These are phyloP conservation scores for Pandemis cinnamomeana DNA, from an alignment of 2,888 invertebrate genomes.

Conservation along the genomic window DNA sequence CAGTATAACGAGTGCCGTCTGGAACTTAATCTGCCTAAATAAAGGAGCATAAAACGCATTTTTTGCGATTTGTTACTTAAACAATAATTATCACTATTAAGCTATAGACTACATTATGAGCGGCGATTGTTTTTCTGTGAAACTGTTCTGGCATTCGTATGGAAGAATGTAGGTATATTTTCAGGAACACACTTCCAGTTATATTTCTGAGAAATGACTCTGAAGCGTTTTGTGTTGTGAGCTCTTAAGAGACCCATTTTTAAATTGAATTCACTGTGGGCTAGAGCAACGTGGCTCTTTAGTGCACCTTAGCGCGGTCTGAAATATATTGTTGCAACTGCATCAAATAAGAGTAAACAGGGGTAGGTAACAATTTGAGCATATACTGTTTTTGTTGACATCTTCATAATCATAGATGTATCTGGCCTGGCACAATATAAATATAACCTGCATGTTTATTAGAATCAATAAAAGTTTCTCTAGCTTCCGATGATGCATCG, in stretches of 20 bases:
- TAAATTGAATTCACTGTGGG: slow-evolving; percentile 33
- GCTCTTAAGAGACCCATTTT: slow-evolving; percentile 34
- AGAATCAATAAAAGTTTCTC: neutral
- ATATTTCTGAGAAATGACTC: slow-evolving; percentile 16
- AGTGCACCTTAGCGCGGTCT: slow-evolving; percentile 34
- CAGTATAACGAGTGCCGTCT: neutral
- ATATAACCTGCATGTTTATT: no score
- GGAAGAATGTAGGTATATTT: neutral
- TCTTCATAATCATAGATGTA: neutral
- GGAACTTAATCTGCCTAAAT: no score
- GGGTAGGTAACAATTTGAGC: neutral
- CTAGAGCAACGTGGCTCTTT: slow-evolving; percentile 23
- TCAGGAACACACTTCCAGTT: neutral
- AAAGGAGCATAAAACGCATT: no score
- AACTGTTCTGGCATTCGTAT: neutral
- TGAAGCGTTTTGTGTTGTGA: slow-evolving; percentile 23
- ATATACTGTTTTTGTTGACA: neutral
- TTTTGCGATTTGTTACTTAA: no score
- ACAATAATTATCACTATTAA: neutral
- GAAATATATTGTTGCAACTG: slow-evolving; percentile 26
- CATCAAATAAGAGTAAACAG: slow-evolving; percentile 24
- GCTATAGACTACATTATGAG: no score
- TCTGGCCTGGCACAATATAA: neutral
- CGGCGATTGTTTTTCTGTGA: neutral
- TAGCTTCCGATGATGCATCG: neutral